Conservation (phyloP, 2,113 vertebrate species). For the Mobula birostris region DNA sequence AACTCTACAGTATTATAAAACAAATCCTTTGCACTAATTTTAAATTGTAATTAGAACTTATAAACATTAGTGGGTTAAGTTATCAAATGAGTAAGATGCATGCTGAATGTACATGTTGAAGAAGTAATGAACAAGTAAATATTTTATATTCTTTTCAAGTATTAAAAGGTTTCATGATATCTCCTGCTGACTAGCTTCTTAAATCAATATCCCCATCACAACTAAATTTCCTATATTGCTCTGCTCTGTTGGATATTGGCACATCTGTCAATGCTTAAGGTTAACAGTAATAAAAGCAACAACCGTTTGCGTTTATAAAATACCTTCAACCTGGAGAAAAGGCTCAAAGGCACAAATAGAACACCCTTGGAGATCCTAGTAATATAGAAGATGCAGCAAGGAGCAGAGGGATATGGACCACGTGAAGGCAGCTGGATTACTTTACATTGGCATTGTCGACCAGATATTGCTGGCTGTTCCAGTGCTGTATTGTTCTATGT, state of each 20-base stretch:
- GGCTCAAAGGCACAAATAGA: not conserved
- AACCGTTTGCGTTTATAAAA: not conserved
- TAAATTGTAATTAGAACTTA: slow-evolving; percentile 19
- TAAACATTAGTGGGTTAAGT: not conserved
- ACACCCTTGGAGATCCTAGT: no score
- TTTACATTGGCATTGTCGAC: no score
- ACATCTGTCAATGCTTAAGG: not conserved
- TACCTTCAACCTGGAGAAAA: not conserved
- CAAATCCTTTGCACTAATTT: not conserved
- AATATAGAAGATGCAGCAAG: no score
- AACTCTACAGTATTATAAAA: not conserved
- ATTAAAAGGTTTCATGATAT: not conserved
- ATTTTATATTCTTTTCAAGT: not conserved
- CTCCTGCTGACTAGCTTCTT: not conserved
- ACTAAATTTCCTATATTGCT: not conserved
- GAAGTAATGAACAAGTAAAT: not conserved
- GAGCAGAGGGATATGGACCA: no score
- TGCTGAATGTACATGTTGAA: not conserved
- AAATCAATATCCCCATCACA: not conserved
- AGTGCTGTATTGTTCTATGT: no score
- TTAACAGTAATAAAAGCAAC: not conserved
- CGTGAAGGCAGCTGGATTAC: no score
- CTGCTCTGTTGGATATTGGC: not conserved
- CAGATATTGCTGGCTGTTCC: no score
- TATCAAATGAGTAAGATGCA: not conserved